Conservation (phyloP, 2,888 invertebrate species). For the Rhagonycha fulva region DNA sequence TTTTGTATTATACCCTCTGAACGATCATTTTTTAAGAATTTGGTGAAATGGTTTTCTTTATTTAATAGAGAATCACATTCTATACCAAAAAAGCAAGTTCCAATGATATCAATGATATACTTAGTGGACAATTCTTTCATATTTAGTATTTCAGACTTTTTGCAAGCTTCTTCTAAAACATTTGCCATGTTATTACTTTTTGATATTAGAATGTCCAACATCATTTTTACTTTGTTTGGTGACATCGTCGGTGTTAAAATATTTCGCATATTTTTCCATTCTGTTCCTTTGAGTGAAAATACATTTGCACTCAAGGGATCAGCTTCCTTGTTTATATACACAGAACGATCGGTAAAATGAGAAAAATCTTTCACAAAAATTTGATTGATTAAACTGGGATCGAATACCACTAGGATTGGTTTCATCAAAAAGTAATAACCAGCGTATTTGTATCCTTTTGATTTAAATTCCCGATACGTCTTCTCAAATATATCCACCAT, state of each 20-base stretch:
- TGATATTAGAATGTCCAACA: conserved; percentile 54
- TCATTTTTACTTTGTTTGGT: conserved; percentile 48
- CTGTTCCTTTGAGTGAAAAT: conserved; percentile 52
- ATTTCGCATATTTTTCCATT: conserved; percentile 57
- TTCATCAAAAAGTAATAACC: conserved; percentile 19
- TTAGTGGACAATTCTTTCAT: conserved; percentile 39
- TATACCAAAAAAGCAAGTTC: conserved; percentile 50
- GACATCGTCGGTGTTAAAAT: conserved; percentile 32
- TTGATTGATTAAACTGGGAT: conserved; percentile 52
- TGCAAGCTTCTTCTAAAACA: conserved; percentile 29
- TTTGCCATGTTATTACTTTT: conserved; percentile 42
- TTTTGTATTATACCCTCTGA: conserved; percentile 20
- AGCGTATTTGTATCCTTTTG: conserved; percentile 13
- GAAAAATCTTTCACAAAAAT: conserved; percentile 54
- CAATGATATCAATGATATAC: conserved; percentile 51
- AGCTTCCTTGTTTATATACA: conserved; percentile 49
- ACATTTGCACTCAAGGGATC: conserved; percentile 50
- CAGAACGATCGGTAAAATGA: conserved; percentile 54
- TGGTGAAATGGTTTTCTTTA: conserved; percentile 42
- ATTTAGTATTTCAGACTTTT: conserved; percentile 27
- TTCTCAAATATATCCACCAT: neutral
- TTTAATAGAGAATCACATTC: conserved; percentile 54
- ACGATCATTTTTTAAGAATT: conserved; percentile 40
- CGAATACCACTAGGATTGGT: conserved; percentile 31
- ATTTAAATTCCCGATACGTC: conserved; percentile 5